Evolutionary conservation across 1,140 invertebrate genomes (phyloP), one percentile per base, ranked within the genome.

Genomic region (Wiebesia pumilae): DNA sequence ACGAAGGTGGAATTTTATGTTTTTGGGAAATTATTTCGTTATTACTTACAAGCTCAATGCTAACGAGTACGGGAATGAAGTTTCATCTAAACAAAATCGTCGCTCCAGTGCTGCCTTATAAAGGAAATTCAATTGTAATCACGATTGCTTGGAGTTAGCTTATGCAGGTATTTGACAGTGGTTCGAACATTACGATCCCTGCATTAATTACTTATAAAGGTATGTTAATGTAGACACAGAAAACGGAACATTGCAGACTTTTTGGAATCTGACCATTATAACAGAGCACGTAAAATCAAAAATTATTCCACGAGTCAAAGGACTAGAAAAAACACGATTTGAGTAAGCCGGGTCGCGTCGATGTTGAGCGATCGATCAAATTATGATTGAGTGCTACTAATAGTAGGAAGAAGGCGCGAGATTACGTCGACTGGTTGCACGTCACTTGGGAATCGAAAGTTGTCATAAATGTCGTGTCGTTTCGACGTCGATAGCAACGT

Each of bases 371-470:
- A 84, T 84, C 82, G 71, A 84, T 84, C 82, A 84, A 75, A 40
- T 67, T 58, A 75, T 84, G 82, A 84, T 84, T 65, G 82, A 84
- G 82, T 43, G 71, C 51, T 35, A 33, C 71, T 84, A 84, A 84
- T 84, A 73, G 54, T 30, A 58, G 58, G 75, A n/a, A 51, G 58
- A 75, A 84, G 73, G 47, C 69, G 81, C 21, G 69, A 75, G 47
- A 77, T 77, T 75, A 77, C 35, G n/a, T 58, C 40, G 51, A 54
- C 51, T 54, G 51, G 51, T 54, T 54, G 51, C 51, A 6, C 27
- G n/a, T 40, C 82, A n/a, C 47, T 14, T 62, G 71, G 82, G 82
- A 77, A 62, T 77, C 81, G 71, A 65, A 71, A 75, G 82, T 84
- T 84, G 71, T 62, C 73, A 65, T 73, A 83, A 75, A 84, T 38